Conservation (phyloP, 2,888 invertebrate genomes). For the Daptonema setosum region DNA sequence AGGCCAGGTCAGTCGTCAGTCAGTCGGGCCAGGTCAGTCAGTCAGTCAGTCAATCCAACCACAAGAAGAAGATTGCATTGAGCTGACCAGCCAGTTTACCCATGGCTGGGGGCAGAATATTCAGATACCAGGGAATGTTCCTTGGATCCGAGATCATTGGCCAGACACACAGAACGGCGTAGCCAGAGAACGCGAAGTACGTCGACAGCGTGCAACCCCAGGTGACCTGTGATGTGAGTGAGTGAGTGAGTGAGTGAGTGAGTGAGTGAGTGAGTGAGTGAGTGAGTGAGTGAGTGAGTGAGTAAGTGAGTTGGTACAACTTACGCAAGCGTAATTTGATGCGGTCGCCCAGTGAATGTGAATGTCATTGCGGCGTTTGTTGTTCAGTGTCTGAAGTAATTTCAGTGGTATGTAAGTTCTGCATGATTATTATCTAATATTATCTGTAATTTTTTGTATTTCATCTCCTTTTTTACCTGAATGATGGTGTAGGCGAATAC, state of each 20-base stretch:
- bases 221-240: not conserved
- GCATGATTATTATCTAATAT: no score
- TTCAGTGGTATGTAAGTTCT: no score
- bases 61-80: slow-evolving; percentile 21
- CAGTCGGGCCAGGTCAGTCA: not conserved
- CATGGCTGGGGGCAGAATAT: slow-evolving; percentile 23
- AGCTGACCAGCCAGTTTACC: slow-evolving; percentile 23
- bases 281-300: no score
- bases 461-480: no score
- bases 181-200: slow-evolving; percentile 21
- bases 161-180: slow-evolving; percentile 24
- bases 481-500: no score
- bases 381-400: not conserved
- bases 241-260: no score
- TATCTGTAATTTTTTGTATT: no score
- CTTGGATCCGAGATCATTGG: slow-evolving; percentile 16
- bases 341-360: slow-evolving; percentile 1
- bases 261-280: no score
- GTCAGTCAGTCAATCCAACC: not conserved
- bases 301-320: no score
- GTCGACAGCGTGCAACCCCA: slow-evolving; percentile 1
- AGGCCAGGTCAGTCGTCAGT: no score
- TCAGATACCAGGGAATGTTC: slow-evolving; percentile 19
- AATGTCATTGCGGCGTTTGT: not conserved
- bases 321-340: not conserved